Evolutionary conservation across 2,113 vertebrate species (phyloP).

Genomic region (Crotalus viridis): DNA sequence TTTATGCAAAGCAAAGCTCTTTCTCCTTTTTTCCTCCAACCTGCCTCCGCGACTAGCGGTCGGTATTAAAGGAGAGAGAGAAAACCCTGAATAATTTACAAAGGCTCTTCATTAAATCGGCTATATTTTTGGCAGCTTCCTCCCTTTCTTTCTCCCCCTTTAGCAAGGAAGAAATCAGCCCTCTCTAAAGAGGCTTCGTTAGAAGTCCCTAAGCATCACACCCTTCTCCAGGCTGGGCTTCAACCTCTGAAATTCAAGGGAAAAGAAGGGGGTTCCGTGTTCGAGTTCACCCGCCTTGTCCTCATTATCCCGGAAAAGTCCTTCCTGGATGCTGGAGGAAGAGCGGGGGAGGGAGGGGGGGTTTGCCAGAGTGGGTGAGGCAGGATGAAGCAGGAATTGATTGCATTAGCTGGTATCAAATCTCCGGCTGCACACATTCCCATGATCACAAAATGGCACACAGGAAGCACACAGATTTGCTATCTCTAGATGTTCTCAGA

Average conservation of each 20-base stretch:
- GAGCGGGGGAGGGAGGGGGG: not conserved
- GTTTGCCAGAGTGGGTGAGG: not conserved
- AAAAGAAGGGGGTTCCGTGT: not conserved
- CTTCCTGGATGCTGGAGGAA: not conserved
- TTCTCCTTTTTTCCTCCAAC: conserved; percentile 24
- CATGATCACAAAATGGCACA: no score
- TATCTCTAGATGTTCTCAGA: not conserved
- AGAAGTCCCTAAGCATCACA: conserved; percentile 6
- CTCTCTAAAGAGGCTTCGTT: conserved; percentile 31
- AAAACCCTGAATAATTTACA: conserved; percentile 55
- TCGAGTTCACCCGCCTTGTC: not conserved
- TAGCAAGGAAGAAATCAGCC: conserved; percentile 31
- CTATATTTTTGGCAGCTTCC: conserved; percentile 23
- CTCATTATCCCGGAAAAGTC: not conserved
- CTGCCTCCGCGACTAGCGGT: conserved; percentile 6
- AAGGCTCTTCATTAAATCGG: not conserved
- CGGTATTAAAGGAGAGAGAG: not conserved
- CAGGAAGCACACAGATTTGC: not conserved
- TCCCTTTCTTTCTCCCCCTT: conserved; percentile 9
- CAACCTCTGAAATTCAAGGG: not conserved
- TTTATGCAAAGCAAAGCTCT: conserved; percentile 34
- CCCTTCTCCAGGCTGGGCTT: not conserved
- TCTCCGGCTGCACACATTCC: not conserved
- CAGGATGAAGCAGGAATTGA: not conserved
- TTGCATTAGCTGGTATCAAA: not conserved